Evolutionary conservation across 2,113 vertebrate genomes (phyloP).

Genomic region (Ceratotherium simum): DNA sequence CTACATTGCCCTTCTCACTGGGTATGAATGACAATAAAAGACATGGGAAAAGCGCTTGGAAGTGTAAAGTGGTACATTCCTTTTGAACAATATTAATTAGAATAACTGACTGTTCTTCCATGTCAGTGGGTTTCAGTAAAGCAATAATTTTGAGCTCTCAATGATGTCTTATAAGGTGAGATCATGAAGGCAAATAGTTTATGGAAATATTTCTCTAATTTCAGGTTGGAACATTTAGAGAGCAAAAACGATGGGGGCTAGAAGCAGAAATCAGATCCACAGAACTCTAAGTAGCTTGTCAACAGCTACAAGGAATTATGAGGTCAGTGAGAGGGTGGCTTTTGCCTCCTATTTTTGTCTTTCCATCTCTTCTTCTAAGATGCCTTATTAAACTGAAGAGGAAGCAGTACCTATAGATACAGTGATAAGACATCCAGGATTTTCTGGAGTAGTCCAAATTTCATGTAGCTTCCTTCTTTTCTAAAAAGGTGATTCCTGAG

Average conservation of each 20-base stretch:
- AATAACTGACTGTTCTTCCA: conserved; percentile 50
- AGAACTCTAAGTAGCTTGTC: conserved; percentile 62
- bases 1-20: background rate
- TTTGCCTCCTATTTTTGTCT: conserved; percentile 65
- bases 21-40: conserved; percentile 1
- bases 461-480: conserved; percentile 10
- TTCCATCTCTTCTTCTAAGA: conserved; percentile 47
- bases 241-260: conserved; percentile 24
- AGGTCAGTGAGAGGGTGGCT: conserved; percentile 47
- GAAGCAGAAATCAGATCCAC: conserved; percentile 45
- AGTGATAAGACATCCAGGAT: conserved; percentile 34
- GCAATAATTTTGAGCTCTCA: conserved; percentile 45
- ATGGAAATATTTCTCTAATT: conserved; percentile 64
- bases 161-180: conserved; percentile 21
- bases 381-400: conserved; percentile 58
- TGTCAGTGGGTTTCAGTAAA: conserved; percentile 34
- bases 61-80: conserved; percentile 23
- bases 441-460: conserved; percentile 51
- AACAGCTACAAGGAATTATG: conserved; percentile 44
- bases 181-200: conserved; percentile 47
- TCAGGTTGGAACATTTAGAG: conserved; percentile 41
- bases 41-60: background rate
- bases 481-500: conserved; percentile 16
- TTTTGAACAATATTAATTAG: conserved; percentile 55
- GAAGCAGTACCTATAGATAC: background rate